These are phyloP conservation scores for Gallinago media DNA, from an alignment of 2,113 vertebrate genomes.

Conservation along the genomic window DNA sequence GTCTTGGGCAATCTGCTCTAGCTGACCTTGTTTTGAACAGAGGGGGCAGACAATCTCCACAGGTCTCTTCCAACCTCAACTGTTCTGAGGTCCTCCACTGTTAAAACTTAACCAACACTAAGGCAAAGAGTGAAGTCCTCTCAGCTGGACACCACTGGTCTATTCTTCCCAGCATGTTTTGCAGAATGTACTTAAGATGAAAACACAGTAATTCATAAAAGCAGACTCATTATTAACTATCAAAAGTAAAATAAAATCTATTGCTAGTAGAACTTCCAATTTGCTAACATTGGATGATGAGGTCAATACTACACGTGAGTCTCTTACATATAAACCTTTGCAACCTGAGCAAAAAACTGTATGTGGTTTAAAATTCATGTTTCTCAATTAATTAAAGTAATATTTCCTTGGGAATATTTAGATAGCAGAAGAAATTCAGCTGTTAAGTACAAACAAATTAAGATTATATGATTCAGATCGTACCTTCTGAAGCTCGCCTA, in stretches of 20 bases:
- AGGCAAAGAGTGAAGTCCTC: not conserved
- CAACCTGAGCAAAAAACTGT: not conserved
- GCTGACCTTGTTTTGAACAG: not conserved
- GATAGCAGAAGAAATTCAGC: not conserved
- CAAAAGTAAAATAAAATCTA: not conserved
- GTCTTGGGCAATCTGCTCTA: not conserved
- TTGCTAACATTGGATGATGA: not conserved
- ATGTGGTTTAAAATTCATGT: not conserved
- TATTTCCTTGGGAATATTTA: not conserved
- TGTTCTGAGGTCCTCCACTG: not conserved
- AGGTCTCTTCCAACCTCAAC: not conserved
- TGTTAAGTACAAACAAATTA: not conserved
- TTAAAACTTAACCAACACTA: not conserved
- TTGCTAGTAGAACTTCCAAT: not conserved
- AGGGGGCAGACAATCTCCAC: not conserved
- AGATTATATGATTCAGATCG: not conserved
- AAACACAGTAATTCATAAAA: not conserved
- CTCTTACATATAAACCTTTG: not conserved
- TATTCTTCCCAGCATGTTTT: not conserved
- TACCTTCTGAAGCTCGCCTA: constrained; percentile 95
- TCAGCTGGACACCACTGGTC: not conserved
- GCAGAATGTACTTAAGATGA: not conserved
- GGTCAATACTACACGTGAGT: not conserved
- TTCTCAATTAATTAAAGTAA: not conserved
- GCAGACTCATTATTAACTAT: not conserved